phyloP scores from a whole-genome alignment of 2,797 vertebrate species.

The Falco berigora region DNA sequence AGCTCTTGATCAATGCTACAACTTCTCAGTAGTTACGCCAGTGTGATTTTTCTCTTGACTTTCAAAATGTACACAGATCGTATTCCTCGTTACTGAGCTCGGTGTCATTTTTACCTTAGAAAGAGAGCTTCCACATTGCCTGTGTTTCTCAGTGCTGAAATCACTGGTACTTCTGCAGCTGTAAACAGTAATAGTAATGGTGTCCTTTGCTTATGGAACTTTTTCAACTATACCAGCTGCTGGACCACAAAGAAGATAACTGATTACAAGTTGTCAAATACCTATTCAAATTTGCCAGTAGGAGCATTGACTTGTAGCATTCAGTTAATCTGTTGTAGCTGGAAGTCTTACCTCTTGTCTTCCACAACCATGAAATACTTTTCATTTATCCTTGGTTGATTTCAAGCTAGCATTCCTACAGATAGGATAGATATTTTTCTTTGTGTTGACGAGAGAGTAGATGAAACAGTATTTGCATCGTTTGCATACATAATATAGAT shows the following conservation, averaged over 20 bases:
- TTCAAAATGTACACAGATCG: neutral
- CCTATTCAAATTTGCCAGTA: neutral
- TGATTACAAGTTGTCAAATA: neutral
- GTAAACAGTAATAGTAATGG: neutral
- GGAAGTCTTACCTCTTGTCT: neutral
- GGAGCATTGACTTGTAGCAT: neutral
- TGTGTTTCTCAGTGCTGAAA: neutral
- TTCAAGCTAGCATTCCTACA: neutral
- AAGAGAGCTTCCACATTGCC: neutral
- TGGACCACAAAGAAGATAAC: neutral
- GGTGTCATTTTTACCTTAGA: neutral
- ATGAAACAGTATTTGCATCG: neutral
- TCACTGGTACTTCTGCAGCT: neutral
- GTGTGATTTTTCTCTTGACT: neutral
- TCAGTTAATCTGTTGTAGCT: neutral
- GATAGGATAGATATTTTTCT: neutral
- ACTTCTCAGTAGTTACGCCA: neutral
- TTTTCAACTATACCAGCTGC: neutral
- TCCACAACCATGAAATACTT: neutral
- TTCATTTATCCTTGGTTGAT: neutral
- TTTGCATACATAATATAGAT: neutral
- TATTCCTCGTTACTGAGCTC: neutral
- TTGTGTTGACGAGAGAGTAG: neutral
- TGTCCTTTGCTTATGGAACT: neutral
- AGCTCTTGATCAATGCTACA: neutral